Evolutionary conservation across 1,140 invertebrate genomes (phyloP), one percentile per base, ranked within the genome.

Genomic region (Drosophila tristis): DNA sequence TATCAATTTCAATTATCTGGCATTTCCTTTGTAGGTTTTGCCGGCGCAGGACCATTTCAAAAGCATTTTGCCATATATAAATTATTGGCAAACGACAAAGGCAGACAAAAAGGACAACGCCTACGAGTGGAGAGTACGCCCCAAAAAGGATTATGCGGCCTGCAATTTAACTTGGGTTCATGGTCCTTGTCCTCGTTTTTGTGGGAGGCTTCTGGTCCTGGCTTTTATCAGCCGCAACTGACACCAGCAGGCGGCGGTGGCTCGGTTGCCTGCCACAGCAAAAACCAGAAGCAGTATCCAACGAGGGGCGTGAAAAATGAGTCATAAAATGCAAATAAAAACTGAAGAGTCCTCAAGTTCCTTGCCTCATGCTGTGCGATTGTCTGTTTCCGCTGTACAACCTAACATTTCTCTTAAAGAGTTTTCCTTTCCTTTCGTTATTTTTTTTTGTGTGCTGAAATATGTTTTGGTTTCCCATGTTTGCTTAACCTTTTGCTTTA

Each of bases 271-370:
- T 31, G 31, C 31, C 31, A 3, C 44, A 51, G 16, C 48, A 51
- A 60, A 23, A 5, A 39, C 11, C 35, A 39, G 35, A 1, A 39
- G 35, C 35, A 13, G 35, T 5, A 39, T 39, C 11, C 2, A 13
- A 39, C 35, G 35, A 39, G 11, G 35, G 35, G 79, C 84, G 79
- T 87, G 84, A 87, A 87, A 87, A 87, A 87, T 87, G 84, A 87
- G 75, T 79, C 84, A 87, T 87, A 87, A 87, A 87, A 87, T 87
- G 84, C 84, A 87, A 87, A 87, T 87, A 87, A 87, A 79, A 89
- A 84, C 61, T 87, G 76, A 62, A 87, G 84, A 80, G 75, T 84
- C 78, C 79, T 74, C 35, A 13, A 39, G 35, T 39, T 76, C 29
- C 25, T 8, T 13, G 16, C 45, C 44, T 47, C 35, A 39, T 39